These are phyloP conservation scores for Nephrotoma guestfalica DNA, from an alignment of 2,888 invertebrate genomes.

Conservation along the genomic window DNA sequence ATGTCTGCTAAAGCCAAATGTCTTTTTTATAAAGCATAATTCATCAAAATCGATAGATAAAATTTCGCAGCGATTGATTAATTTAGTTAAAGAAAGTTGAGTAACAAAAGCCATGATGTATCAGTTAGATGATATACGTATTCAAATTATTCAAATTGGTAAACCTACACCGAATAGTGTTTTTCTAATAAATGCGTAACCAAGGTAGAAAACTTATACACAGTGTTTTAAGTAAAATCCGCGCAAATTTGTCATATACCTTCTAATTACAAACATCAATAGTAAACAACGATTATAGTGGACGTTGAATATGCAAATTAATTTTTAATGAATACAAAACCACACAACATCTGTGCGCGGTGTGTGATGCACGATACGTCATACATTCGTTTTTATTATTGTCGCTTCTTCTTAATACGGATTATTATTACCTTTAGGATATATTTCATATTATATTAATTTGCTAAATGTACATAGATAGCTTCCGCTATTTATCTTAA, in stretches of 20 bases:
- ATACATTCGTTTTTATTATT: not conserved
- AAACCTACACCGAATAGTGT: not conserved
- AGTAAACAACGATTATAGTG: not conserved
- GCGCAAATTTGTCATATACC: not conserved
- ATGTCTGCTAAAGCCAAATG: not conserved
- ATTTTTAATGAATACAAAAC: not conserved
- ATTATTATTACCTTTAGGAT: not conserved
- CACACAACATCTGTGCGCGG: not conserved
- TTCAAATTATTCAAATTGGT: not conserved
- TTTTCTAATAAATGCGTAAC: not conserved
- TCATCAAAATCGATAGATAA: not conserved
- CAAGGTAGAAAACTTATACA: not conserved
- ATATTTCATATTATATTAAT: not conserved
- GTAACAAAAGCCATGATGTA: not conserved
- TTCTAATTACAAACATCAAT: not conserved
- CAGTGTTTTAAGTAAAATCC: not conserved
- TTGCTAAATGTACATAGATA: not conserved
- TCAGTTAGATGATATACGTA: not conserved
- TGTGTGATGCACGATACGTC: not conserved
- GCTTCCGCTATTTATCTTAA: not conserved
- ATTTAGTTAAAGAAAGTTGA: not conserved
- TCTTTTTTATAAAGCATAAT: not conserved
- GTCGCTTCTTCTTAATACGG: not conserved
- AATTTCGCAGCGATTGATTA: not conserved
- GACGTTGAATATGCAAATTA: not conserved